These are phyloP conservation scores for Matsumyia berberina DNA, from an alignment of 2,888 invertebrate genomes.

Conservation along the genomic window DNA sequence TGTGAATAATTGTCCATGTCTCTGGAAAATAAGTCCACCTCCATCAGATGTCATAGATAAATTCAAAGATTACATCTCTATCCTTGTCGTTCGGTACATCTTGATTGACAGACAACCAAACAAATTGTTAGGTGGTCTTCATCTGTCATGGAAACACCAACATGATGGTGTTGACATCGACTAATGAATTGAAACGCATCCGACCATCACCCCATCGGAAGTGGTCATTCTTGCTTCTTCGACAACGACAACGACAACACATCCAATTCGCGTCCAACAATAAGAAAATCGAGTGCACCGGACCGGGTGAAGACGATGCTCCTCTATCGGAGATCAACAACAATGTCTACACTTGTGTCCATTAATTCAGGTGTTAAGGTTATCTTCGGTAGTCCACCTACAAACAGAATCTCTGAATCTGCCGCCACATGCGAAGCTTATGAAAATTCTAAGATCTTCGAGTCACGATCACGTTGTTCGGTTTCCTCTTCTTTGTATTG, in stretches of 20 bases:
- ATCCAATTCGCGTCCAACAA: slow-evolving; percentile 11
- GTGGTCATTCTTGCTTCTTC: slow-evolving; percentile 20
- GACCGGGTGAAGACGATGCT: slow-evolving; percentile 19
- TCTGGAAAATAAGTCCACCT: slow-evolving; percentile 14
- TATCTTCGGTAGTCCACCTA: slow-evolving; percentile 70
- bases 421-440: slow-evolving; percentile 5
- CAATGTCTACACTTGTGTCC: slow-evolving; percentile 64
- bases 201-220: slow-evolving; percentile 47
- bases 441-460: slow-evolving; percentile 30
- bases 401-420: slow-evolving; percentile 63
- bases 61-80: slow-evolving; percentile 15
- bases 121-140: slow-evolving; percentile 3
- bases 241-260: slow-evolving; percentile 19
- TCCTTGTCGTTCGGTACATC: neutral
- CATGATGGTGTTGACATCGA: slow-evolving; percentile 19
- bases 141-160: slow-evolving; percentile 14
- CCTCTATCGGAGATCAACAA: slow-evolving; percentile 33
- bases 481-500: slow-evolving; percentile 4
- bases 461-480: slow-evolving; percentile 66
- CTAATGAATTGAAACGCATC: slow-evolving; percentile 49
- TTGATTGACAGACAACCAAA: slow-evolving; percentile 19
- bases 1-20: slow-evolving; percentile 38
- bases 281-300: slow-evolving; percentile 39
- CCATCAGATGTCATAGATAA: neutral
- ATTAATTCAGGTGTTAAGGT: slow-evolving; percentile 70